phyloP scores from a whole-genome alignment of 1,140 invertebrate species.

The Thaumetopoea pityocampa region DNA sequence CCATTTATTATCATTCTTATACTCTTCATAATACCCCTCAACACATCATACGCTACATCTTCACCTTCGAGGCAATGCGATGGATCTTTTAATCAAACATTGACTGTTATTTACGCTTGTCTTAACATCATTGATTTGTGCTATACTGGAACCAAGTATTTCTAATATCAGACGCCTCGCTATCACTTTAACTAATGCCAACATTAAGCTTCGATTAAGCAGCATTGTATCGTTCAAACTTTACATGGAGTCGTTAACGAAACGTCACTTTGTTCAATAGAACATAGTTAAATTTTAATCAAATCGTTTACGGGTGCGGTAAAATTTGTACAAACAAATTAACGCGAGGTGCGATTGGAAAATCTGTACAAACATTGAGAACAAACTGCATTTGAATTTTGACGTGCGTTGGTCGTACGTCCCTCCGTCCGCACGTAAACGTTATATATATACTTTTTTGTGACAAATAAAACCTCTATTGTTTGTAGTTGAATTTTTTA shows the following conservation, averaged over 20 bases:
- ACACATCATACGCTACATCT: no score
- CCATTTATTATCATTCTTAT: no score
- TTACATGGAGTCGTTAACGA: slow-evolving; percentile 25
- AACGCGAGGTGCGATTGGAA: slow-evolving; percentile 48
- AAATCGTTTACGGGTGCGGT: slow-evolving; percentile 40
- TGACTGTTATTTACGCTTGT: no score
- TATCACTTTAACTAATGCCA: slow-evolving; percentile 12
- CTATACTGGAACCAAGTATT: no score
- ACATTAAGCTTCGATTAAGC: not conserved
- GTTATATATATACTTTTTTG: not conserved
- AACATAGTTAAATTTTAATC: slow-evolving; percentile 50
- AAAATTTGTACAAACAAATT: slow-evolving; percentile 58
- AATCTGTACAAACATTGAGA: slow-evolving; percentile 45
- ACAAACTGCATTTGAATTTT: slow-evolving; percentile 40
- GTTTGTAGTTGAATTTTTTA: no score
- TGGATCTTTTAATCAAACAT: no score
- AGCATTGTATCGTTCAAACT: slow-evolving; percentile 17
- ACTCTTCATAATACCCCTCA: no score
- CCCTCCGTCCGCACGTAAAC: not conserved
- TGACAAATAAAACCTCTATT: no score
- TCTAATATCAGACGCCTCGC: not conserved
- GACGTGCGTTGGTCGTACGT: slow-evolving; percentile 8
- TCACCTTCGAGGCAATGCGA: no score
- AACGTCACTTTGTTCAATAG: slow-evolving; percentile 24
- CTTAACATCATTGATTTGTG: no score